A percentile compares a stretch with the other conserved stretches of the same genome.
Evolutionary conservation across 1,140 invertebrate genomes (phyloP).

Genomic region (Meloidogyne floridensis): DNA sequence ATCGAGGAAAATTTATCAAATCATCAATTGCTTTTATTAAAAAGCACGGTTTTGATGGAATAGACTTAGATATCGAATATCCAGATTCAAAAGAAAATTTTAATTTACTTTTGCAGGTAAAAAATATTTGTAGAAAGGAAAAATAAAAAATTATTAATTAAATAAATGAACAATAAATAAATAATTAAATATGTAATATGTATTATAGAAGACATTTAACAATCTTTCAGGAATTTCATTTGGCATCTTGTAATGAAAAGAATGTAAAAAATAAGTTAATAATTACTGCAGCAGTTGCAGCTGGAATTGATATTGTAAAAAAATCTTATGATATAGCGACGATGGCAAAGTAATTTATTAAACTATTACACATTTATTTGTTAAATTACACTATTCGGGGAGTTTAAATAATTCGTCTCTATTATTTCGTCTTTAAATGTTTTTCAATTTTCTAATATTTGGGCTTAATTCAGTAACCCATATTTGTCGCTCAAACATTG

Average conservation of each 20-base stretch:
- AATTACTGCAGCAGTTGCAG: conserved; percentile 66
- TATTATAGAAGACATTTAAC: conserved; percentile 24
- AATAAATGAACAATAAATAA: not conserved
- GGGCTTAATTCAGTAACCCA: no score
- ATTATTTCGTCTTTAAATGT: no score
- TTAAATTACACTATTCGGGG: no score
- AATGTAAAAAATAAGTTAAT: conserved; percentile 48
- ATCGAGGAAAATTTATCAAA: conserved; percentile 56
- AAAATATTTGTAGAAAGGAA: not conserved
- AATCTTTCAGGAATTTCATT: not conserved
- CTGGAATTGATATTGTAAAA: conserved; percentile 66
- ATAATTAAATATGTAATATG: not conserved
- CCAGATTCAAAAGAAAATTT: conserved; percentile 92
- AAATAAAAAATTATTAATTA: not conserved
- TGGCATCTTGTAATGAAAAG: not conserved
- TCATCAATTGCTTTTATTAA: conserved; percentile 60
- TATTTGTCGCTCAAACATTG: no score
- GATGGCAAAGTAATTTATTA: conserved; percentile 55
- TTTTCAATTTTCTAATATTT: no score
- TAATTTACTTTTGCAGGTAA: conserved; percentile 81
- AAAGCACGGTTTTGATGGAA: conserved; percentile 63
- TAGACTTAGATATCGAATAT: conserved; percentile 95
- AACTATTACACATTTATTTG: no score
- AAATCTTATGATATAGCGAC: conserved; percentile 66
- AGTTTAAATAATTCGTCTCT: no score